phyloP scores from a whole-genome alignment of 2,113 vertebrate genomes.

The Misgurnus anguillicaudatus region DNA sequence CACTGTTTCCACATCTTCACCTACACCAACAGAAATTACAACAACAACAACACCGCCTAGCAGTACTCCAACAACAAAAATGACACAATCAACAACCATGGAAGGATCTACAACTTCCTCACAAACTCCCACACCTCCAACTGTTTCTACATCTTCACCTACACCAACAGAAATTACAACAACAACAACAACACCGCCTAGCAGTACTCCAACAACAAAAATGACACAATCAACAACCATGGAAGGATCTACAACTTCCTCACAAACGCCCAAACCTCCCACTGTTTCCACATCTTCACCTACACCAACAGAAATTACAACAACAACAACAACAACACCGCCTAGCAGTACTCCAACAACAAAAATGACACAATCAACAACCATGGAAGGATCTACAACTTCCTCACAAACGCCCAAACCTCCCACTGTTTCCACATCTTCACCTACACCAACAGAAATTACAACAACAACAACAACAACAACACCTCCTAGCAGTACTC shows the following conservation, averaged over 20 bases:
- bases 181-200: background rate
- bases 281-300: background rate
- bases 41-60: too few relatives aligned
- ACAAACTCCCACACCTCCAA: too few relatives aligned
- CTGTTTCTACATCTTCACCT: too few relatives aligned
- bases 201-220: background rate
- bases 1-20: too few relatives aligned
- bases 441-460: too few relatives aligned
- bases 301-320: background rate
- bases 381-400: background rate
- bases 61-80: too few relatives aligned
- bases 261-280: background rate
- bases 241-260: background rate
- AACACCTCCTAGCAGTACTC: background rate
- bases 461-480: conserved; percentile 25
- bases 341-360: background rate
- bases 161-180: too few relatives aligned
- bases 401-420: background rate
- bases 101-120: too few relatives aligned
- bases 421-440: fast-evolving
- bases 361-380: background rate
- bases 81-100: too few relatives aligned
- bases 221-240: background rate
- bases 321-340: too few relatives aligned
- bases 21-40: too few relatives aligned